Evolutionary conservation across 2,113 vertebrate genomes (phyloP), one percentile per base, ranked within the genome.

Genomic region (Brachyistius frenatus): DNA sequence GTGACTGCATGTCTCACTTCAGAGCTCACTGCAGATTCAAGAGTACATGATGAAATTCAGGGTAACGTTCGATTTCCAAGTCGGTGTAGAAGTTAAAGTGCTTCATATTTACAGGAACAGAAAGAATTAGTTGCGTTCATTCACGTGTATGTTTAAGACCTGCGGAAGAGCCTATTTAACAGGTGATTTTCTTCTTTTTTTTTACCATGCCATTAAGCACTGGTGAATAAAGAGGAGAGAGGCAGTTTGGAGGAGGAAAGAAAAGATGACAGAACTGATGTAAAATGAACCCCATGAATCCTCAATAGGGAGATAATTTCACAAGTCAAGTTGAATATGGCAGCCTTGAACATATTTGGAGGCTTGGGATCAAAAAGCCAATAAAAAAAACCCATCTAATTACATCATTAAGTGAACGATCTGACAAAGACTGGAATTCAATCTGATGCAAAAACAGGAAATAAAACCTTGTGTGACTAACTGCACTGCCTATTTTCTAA

Each of bases 21-120:
- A 68, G 35, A 60, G 56, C 56, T 66, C 37, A 47, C 50, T 70
- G 30, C 50, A 53, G 52, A 71, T 72, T 65, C 31, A 36, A 62
- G 16, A 65, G 53, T 55, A 67, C 47, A 80, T 79, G 78, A 84
- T 84, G 67, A 85, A 72, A 82, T 56, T 52, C 62, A 61, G 53
- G 30, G 76, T n/a, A 89, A 89, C 41, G 2, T 37, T 79, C 3
- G 15, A 37, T 79, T 76, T 58, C 33, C 67, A 66, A 73, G 32
- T 47, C 39, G 73, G 64, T 46, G 11, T 11, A 70, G 7, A 61
- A 71, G 54, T 49, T 37, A 64, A 66, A 57, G 16, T 5, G 49
- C 57, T 33, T 61, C 53, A 36, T 36, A 66, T 71, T 71, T 60
- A 56, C 47, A 68, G 23, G 13, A 61, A 70, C 7, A 65, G 16